Evolutionary conservation across 2,797 vertebrate genomes (phyloP).

Genomic region (Calcarius lapponicus): DNA sequence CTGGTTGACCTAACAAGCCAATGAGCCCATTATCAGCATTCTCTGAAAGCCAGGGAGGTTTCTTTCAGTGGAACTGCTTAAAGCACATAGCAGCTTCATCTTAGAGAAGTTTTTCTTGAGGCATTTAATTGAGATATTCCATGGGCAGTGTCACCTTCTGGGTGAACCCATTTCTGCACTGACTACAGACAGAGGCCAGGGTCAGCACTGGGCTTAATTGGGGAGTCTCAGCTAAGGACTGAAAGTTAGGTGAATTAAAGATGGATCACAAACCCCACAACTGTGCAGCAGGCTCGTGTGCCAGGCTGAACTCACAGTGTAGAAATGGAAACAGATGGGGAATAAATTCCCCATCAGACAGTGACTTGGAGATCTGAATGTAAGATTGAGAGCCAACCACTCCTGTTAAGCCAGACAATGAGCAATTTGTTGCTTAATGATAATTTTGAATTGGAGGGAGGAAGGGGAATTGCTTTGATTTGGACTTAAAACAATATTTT

Average conservation of each 20-base stretch:
- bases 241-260: constrained; percentile 9
- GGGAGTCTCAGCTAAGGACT: background rate
- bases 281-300: background rate
- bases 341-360: constrained; percentile 10
- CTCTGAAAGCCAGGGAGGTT: background rate
- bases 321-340: constrained; percentile 35
- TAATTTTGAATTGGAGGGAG: background rate
- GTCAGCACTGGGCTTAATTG: background rate
- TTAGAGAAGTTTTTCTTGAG: constrained; percentile 5
- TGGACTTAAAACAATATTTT: background rate
- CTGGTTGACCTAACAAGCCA: constrained; percentile 50
- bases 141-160: background rate
- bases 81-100: background rate
- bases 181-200: background rate
- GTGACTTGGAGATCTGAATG: background rate
- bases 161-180: background rate
- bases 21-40: constrained; percentile 15
- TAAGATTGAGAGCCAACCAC: background rate
- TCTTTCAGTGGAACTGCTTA: constrained; percentile 4
- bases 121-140: constrained; percentile 27
- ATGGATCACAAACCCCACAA: constrained; percentile 12
- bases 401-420: constrained; percentile 12
- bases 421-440: background rate
- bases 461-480: background rate
- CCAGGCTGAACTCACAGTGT: background rate